Evolutionary conservation across 2,888 invertebrate species (phyloP).

Genomic region (Bugula neritina): DNA sequence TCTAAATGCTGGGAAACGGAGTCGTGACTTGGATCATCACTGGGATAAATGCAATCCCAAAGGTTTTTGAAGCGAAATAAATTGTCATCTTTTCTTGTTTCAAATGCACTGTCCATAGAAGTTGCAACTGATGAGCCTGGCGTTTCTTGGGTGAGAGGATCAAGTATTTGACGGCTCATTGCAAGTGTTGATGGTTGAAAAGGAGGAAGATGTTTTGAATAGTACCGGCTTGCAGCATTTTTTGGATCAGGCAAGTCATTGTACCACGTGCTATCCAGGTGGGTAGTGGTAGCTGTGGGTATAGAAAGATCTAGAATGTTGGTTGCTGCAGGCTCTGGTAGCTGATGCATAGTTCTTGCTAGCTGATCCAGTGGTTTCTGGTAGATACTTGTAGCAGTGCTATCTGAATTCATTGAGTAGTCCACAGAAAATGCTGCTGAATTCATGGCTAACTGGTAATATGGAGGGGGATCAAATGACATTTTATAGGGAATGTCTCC

Average conservation of each 20-base stretch:
- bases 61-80: background rate
- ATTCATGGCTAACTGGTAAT: background rate
- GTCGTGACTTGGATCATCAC: background rate
- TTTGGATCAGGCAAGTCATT: background rate
- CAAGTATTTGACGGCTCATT: background rate
- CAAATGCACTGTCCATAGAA: background rate
- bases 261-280: background rate
- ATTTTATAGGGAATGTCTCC: background rate
- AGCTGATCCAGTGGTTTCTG: background rate
- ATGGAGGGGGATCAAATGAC: background rate
- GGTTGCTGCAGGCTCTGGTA: background rate
- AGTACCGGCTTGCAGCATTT: background rate
- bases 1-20: background rate
- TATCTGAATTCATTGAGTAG: background rate
- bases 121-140: background rate
- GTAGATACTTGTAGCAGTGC: background rate
- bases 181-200: background rate
- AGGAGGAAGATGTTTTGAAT: background rate
- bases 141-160: background rate
- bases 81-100: background rate
- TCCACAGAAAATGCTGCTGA: background rate
- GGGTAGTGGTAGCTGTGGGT: background rate
- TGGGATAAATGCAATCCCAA: conserved; percentile 20
- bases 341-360: background rate
- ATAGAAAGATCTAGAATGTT: conserved; percentile 5